Evolutionary conservation across 1,140 invertebrate genomes (phyloP), one percentile per base, ranked within the genome.

Genomic region (Halyomorpha halys): DNA sequence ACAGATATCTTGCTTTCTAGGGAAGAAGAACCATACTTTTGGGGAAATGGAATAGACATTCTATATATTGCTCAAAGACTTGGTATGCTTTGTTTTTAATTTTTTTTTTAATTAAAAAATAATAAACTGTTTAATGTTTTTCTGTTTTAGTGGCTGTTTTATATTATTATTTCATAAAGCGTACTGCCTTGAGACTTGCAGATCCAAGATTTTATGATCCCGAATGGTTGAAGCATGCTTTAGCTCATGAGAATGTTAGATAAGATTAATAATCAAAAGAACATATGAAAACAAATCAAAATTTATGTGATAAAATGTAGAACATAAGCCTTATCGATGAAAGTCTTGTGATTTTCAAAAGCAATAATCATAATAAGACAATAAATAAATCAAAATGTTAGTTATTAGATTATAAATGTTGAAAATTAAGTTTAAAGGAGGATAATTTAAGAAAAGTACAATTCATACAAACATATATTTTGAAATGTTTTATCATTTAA

Each of bases 191-290:
- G 6, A 54, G 63, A 27, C 53, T 67, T 2, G 49, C 64, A 27
- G 66, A 67, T 56, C 59, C 66, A 14, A 56, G 66, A 51, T 67
- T 54, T 45, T 67, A 67, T 61, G 66, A 67, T 49, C 61, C 51
- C 25, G 66, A 67, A 39, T 67, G 66, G 66, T 27, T 67, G 6
- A 64, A 61, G 25, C 66, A 67, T 44, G 23, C 62, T 11, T 16
- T 67, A 16, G 25, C 39, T 19, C 66, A 67, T 39, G 25, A 59
- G 16, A 21, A 45, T 45, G 61, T 5, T 6, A 39, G 34, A 39
- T 39, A 13, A 39, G 1, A 39, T 3, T 6, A 39, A 39, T 39
- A 13, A 39, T 39, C 34, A 39, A 39, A 39, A 39, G 34, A 39
- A 39, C 5, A 39, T 11, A 39, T 39, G 6, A 39, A 39, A 39